These are phyloP conservation scores for Lonchura striata DNA, from an alignment of 2,113 vertebrate genomes.

Conservation along the genomic window DNA sequence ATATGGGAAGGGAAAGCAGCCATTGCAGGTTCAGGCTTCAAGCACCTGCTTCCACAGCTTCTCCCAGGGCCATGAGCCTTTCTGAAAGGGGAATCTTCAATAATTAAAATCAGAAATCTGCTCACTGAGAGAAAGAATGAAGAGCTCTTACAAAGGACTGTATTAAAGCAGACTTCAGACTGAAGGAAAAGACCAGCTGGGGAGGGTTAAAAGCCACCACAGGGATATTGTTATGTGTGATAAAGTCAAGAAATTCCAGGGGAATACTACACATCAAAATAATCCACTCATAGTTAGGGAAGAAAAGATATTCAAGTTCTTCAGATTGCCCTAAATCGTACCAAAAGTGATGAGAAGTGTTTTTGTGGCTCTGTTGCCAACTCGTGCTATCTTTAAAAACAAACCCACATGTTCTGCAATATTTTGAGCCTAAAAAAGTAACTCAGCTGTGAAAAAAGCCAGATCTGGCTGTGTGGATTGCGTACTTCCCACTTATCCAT, in stretches of 20 bases:
- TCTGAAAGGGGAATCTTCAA: neutral
- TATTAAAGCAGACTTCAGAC: neutral
- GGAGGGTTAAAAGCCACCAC: neutral
- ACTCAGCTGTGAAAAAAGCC: neutral
- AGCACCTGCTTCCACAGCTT: neutral
- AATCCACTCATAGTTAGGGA: neutral
- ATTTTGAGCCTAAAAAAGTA: constrained; percentile 5
- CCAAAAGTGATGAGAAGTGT: neutral
- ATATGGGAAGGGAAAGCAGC: neutral
- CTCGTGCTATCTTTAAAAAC: constrained; percentile 3
- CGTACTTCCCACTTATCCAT: neutral
- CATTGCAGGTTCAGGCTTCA: neutral
- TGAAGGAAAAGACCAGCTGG: neutral
- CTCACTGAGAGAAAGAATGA: neutral
- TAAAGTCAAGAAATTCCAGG: neutral
- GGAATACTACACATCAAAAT: neutral
- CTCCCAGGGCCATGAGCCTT: neutral
- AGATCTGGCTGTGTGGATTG: neutral
- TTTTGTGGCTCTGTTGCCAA: constrained; percentile 9
- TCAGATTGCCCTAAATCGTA: neutral
- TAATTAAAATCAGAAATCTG: neutral
- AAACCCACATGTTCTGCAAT: constrained; percentile 40
- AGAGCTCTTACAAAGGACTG: neutral
- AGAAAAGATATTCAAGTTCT: neutral
- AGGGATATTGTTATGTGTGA: neutral